A percentile compares a stretch with the other conserved stretches of the same genome.
phyloP scores from a whole-genome alignment of 2,113 vertebrate genomes.

The Hippoglossus stenolepis region DNA sequence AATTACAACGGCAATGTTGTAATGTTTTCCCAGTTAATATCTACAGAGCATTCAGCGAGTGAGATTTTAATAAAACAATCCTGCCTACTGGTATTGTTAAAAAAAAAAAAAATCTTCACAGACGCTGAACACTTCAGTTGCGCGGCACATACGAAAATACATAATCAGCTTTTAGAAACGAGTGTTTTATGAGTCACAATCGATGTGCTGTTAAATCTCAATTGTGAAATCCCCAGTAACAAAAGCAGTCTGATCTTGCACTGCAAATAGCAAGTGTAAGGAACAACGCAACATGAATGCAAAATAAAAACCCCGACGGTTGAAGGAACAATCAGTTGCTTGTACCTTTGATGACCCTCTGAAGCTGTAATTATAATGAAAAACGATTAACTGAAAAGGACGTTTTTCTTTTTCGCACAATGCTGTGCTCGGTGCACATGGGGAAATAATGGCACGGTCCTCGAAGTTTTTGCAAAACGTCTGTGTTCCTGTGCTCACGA shows the following conservation, averaged over 20 bases:
- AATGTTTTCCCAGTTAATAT: background rate
- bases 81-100: background rate
- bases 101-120: background rate
- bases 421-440: background rate
- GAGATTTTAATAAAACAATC: background rate
- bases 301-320: background rate
- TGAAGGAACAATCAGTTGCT: background rate
- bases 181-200: background rate
- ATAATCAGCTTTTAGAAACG: background rate
- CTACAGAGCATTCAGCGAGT: background rate
- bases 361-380: background rate
- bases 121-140: background rate
- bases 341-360: background rate
- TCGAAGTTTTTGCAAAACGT: background rate
- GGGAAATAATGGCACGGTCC: background rate
- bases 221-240: background rate
- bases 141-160: background rate
- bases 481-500: background rate
- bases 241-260: background rate
- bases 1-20: background rate
- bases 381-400: background rate
- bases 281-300: background rate
- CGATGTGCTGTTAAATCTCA: background rate
- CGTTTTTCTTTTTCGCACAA: background rate
- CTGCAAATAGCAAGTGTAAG: background rate